phyloP scores from a whole-genome alignment of 2,888 invertebrate species.

The Agrotis puta region DNA sequence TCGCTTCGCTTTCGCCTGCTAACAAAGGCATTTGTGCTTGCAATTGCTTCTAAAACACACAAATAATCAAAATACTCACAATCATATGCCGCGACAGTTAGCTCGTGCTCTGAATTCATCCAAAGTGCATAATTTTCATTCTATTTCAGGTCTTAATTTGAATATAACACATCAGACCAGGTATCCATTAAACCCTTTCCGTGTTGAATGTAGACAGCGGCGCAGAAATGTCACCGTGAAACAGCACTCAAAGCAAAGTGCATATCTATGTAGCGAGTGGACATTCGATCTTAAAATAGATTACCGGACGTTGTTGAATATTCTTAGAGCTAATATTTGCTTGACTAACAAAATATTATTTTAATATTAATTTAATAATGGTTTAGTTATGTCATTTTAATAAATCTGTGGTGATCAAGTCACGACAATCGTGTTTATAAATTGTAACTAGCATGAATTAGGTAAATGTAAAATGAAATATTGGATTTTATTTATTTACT shows the following conservation, averaged over 20 bases:
- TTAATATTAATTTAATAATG: conserved; percentile 36
- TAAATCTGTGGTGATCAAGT: conserved; percentile 42
- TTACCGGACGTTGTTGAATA: conserved; percentile 57
- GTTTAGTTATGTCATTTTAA: conserved; percentile 5
- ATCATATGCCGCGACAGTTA: neutral
- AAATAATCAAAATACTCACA: neutral
- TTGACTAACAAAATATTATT: conserved; percentile 44
- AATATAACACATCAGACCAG: conserved; percentile 13
- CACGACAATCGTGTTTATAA: conserved; percentile 30
- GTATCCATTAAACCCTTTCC: conserved; percentile 23
- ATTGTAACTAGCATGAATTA: conserved; percentile 14
- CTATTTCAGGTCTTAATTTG: conserved; percentile 19
- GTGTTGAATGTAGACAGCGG: conserved; percentile 47
- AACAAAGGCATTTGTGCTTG: too few relatives aligned
- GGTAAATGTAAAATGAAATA: neutral
- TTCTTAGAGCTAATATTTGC: conserved; percentile 54
- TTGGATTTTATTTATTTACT: too few relatives aligned
- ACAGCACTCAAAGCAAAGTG: conserved; percentile 73
- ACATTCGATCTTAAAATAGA: conserved; percentile 71
- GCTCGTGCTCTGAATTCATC: neutral
- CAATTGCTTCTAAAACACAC: conserved; percentile 1
- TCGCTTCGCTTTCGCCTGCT: too few relatives aligned
- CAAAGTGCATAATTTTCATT: conserved; percentile 7
- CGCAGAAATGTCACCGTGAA: conserved; percentile 69
- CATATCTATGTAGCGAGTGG: conserved; percentile 72